Percentiles rank a stretch among this genome's conserved stretches.
These are phyloP conservation scores for Parnassius apollo DNA, from an alignment of 2,888 invertebrate genomes.

Conservation along the genomic window DNA sequence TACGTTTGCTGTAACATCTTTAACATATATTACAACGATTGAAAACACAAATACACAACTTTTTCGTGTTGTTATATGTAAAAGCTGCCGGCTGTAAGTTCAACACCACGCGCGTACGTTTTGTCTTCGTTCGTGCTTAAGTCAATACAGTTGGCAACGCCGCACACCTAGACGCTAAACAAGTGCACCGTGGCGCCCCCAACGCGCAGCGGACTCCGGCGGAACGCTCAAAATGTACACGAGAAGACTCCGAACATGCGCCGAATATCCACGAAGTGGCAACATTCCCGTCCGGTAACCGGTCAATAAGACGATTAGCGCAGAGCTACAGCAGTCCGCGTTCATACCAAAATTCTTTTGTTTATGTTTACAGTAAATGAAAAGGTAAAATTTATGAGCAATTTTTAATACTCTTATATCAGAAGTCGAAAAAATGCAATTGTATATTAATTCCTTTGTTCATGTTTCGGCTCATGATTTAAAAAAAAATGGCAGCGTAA, in stretches of 20 bases:
- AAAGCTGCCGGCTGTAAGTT: slow-evolving; percentile 77
- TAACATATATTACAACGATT: slow-evolving; percentile 35
- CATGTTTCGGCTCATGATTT: not conserved
- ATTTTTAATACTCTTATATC: too few species aligned
- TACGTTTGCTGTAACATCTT: slow-evolving; percentile 51
- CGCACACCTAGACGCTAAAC: slow-evolving; percentile 79
- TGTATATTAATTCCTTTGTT: too few species aligned
- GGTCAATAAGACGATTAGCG: slow-evolving; percentile 80
- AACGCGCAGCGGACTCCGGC: slow-evolving; percentile 76
- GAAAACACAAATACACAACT: slow-evolving; percentile 47
- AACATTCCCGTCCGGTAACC: slow-evolving; percentile 76
- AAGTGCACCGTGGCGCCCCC: slow-evolving; percentile 78
- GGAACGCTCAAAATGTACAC: slow-evolving; percentile 61
- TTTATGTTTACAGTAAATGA: slow-evolving; percentile 36
- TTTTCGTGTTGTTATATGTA: slow-evolving; percentile 46
- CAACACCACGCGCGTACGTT: slow-evolving; percentile 77
- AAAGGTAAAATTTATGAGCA: slow-evolving; percentile 8
- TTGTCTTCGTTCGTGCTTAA: slow-evolving; percentile 72
- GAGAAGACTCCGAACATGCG: slow-evolving; percentile 66
- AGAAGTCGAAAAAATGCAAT: too few species aligned
- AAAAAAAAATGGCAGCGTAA: too few species aligned
- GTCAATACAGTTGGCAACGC: slow-evolving; percentile 81
- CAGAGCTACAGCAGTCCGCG: slow-evolving; percentile 55
- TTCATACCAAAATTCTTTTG: slow-evolving; percentile 59
- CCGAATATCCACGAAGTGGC: slow-evolving; percentile 73